phyloP scores from a whole-genome alignment of 2,113 vertebrate genomes.

The Tragelaphus imberbis region DNA sequence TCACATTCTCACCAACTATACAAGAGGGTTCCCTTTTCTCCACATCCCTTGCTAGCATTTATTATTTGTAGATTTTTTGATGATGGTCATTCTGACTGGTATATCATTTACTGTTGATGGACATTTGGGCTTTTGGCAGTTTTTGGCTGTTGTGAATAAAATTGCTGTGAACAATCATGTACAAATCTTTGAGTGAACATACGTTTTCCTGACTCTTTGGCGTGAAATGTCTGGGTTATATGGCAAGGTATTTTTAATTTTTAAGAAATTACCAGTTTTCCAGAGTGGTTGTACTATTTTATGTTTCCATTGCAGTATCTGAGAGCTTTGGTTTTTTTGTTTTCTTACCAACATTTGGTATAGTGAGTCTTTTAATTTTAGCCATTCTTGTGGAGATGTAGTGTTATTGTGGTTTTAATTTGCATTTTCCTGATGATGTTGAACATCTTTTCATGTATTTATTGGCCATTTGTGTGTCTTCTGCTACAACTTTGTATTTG shows the following conservation, averaged over 20 bases:
- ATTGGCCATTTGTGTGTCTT: not conserved
- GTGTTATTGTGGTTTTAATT: not conserved
- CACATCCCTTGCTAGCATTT: not conserved
- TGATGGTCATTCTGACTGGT: not conserved
- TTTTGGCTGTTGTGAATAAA: not conserved
- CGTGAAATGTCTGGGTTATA: not conserved
- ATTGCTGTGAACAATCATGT: not conserved
- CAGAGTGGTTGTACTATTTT: not conserved
- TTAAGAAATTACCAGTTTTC: not conserved
- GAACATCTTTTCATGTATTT: not conserved
- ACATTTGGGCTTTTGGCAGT: not conserved
- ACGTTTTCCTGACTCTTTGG: conserved; percentile 12
- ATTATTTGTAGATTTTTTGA: not conserved
- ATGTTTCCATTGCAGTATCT: not conserved
- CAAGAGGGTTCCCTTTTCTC: not conserved
- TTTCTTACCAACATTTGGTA: not conserved
- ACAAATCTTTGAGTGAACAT: not conserved
- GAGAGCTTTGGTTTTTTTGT: conserved; percentile 4
- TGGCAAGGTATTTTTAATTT: not conserved
- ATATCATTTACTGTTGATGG: not conserved
- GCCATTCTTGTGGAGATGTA: not conserved
- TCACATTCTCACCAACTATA: not conserved
- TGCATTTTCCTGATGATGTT: conserved; percentile 19
- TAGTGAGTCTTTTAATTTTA: not conserved
- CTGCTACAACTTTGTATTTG: not conserved